Base-by-base conservation (phyloP, 2,113 vertebrate genomes). In the Himantopus leucocephalus region DNA sequence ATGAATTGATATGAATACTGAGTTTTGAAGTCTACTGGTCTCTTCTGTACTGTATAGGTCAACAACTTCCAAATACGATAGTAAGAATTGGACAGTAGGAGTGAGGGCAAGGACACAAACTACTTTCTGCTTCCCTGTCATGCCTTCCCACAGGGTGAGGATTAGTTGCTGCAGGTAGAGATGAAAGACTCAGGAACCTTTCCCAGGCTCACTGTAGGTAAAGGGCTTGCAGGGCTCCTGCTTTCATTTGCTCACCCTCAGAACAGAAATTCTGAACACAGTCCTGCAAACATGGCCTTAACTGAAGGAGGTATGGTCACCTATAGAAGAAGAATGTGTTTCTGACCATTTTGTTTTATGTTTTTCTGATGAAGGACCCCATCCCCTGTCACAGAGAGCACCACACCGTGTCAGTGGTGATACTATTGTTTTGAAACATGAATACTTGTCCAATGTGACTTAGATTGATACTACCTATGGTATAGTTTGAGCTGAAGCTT, bases 381-480 rank as follows among this genome's bases (percentile, higher is more conserved):
- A 19, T 24, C 3, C 4, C 2, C 9, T 43, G 23, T 43, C 48
- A 48, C 23, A 68, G 23, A 72, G 5, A 67, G 10, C 11, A n/a
- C 6, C 10, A 60, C 3, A 47, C 6, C 0, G 1, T 34, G 6
- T 60, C 39, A 87, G 1, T 39, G 29, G 6, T 29, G 20, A 30
- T 56, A 22, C 10, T 12, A 26, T 4, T 26, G 4, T 81, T 92
- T 39, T 78, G 35, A 84, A 92, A 64, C 20, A 58, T 0, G 0
- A 84, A 50, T 19, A 47, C 8, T 79, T 87, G 12, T 43, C n/a
- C 64, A 30, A 3, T 48, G 24, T 30, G 21, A 72, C 22, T 56
- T 77, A 52, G 7, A 22, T 13, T 3, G 5, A 59, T 35, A 32
- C 4, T 22, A 14, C 2, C 9, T 58, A 47, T 1, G 5, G 18